These are phyloP conservation scores for Megaleporinus macrocephalus DNA, from an alignment of 2,113 vertebrate genomes.

Conservation along the genomic window DNA sequence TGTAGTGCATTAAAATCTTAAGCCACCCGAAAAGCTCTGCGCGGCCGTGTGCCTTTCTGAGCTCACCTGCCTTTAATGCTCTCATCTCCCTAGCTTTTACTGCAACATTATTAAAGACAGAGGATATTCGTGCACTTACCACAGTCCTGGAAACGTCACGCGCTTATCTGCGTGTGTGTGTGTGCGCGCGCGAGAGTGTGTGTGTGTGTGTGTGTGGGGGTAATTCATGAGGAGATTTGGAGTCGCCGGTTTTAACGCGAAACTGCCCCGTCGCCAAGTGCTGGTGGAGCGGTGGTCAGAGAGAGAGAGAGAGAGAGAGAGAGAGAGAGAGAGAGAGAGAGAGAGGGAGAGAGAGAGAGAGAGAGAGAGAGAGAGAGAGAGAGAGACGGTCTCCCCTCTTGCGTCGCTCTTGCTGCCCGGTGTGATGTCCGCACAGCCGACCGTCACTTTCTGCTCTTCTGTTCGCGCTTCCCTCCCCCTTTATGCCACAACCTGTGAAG, in stretches of 20 bases:
- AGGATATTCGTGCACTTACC: constrained; percentile 5
- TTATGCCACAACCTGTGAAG: constrained; percentile 84
- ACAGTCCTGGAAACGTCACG: constrained; percentile 5
- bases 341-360: constrained; percentile 1
- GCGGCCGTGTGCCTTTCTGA: no score
- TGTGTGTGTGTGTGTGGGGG: background rate
- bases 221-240: background rate
- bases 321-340: constrained; percentile 7
- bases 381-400: constrained; percentile 58
- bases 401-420: constrained; percentile 69
- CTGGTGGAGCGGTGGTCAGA: background rate
- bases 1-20: background rate
- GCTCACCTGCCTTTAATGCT: no score
- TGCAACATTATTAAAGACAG: background rate
- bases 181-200: background rate
- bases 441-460: constrained; percentile 85
- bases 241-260: background rate
- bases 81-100: background rate
- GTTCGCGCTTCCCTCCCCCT: constrained; percentile 83
- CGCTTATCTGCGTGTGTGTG: background rate
- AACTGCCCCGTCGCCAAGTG: background rate
- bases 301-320: background rate
- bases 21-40: background rate
- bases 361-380: background rate
- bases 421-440: constrained; percentile 85